These are phyloP conservation scores for Zhengitettix transpicula DNA, from an alignment of 2,888 invertebrate genomes.

Conservation along the genomic window DNA sequence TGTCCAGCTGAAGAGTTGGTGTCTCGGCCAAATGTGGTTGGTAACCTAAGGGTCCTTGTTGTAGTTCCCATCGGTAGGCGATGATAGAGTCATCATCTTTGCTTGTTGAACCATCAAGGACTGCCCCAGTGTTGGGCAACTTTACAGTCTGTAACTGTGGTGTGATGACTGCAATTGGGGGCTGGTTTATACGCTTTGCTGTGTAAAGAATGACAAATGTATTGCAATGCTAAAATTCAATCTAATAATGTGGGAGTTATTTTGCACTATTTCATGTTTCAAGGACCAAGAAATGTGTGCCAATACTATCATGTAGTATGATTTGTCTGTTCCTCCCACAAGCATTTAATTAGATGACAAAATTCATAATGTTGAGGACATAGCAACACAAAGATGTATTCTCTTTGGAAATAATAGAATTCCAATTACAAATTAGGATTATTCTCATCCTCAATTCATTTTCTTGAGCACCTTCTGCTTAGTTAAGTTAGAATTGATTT, in stretches of 20 bases:
- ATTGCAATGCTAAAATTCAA: too few relatives aligned
- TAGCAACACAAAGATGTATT: too few relatives aligned
- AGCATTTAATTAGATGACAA: not conserved
- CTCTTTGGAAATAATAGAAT: too few relatives aligned
- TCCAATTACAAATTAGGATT: too few relatives aligned
- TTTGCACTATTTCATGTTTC: too few relatives aligned
- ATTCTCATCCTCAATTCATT: too few relatives aligned
- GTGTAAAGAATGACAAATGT: slow-evolving; percentile 5
- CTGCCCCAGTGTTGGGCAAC: slow-evolving; percentile 74
- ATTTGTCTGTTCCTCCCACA: not conserved
- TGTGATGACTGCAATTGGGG: slow-evolving; percentile 72
- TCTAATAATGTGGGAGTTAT: too few relatives aligned
- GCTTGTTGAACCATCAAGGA: slow-evolving; percentile 68
- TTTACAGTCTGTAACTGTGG: slow-evolving; percentile 76
- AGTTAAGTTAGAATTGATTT: too few relatives aligned
- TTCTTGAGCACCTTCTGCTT: too few relatives aligned
- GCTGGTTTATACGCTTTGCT: slow-evolving; percentile 63
- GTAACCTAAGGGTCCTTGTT: slow-evolving; percentile 71
- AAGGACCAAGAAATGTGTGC: too few relatives aligned
- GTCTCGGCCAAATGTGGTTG: slow-evolving; percentile 62
- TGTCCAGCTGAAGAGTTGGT: slow-evolving; percentile 67
- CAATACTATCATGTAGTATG: not conserved
- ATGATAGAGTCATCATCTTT: slow-evolving; percentile 61
- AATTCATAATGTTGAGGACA: too few relatives aligned
- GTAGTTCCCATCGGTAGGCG: slow-evolving; percentile 84